A percentile compares a stretch with the other conserved stretches of the same genome.
These are phyloP conservation scores for Microvelia longipes DNA, from an alignment of 1,140 invertebrate genomes.

Conservation along the genomic window DNA sequence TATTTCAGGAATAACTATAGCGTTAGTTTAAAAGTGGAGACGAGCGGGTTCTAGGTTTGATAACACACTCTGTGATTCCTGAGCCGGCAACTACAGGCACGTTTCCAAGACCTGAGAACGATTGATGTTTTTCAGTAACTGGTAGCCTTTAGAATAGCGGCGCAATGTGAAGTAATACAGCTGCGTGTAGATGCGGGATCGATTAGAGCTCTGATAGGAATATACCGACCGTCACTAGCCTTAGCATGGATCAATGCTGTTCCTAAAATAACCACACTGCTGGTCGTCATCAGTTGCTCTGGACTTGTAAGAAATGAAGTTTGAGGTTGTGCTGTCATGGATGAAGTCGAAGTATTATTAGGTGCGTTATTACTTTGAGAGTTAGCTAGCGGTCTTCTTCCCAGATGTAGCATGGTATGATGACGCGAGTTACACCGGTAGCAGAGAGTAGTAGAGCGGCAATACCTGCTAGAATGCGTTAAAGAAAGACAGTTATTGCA, in stretches of 20 bases:
- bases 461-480: too few species aligned
- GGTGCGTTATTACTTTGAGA: too few species aligned
- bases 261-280: not conserved
- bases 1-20: not conserved
- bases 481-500: too few species aligned
- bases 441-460: too few species aligned
- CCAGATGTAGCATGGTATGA: too few species aligned
- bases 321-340: not conserved
- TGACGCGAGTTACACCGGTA: too few species aligned
- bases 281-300: not conserved
- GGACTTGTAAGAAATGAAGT: not conserved
- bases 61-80: not conserved
- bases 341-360: not conserved
- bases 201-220: not conserved
- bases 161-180: not conserved
- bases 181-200: not conserved
- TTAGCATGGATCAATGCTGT: not conserved
- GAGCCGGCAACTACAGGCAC: not conserved
- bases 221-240: not conserved
- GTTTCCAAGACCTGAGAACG: not conserved
- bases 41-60: not conserved
- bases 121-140: not conserved
- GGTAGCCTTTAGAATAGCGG: not conserved
- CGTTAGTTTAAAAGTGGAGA: not conserved
- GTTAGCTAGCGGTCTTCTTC: too few species aligned